Evolutionary conservation across 2,797 vertebrate genomes (phyloP).

Genomic region (Hippoglossus hippoglossus): DNA sequence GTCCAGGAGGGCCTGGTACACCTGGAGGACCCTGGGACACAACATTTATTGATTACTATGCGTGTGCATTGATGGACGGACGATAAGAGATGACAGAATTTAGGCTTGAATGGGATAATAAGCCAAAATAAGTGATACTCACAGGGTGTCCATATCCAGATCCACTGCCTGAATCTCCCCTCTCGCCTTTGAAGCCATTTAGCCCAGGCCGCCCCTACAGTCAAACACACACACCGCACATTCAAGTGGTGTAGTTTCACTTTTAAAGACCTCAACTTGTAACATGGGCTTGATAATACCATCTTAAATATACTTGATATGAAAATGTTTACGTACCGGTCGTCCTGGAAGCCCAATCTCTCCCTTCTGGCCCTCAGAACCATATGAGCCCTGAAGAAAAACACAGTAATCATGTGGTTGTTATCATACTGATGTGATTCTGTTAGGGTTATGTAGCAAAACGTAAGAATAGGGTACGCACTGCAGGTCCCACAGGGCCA

Average conservation of each 20-base stretch:
- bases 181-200: conserved; percentile 91
- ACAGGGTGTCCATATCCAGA: conserved; percentile 77
- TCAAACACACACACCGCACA: conserved; percentile 10
- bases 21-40: conserved; percentile 82
- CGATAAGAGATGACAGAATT: no score
- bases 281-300: neutral
- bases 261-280: neutral
- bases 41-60: neutral
- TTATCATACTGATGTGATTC: no score
- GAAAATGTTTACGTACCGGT: conserved; percentile 83
- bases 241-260: neutral
- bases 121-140: conserved; percentile 54
- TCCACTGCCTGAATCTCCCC: conserved; percentile 83
- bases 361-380: conserved; percentile 86
- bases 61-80: neutral
- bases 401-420: neutral
- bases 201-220: conserved; percentile 92
- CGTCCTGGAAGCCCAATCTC: conserved; percentile 94
- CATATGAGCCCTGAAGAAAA: conserved; percentile 71
- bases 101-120: neutral
- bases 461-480: conserved; percentile 45
- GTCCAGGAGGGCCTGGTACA: conserved; percentile 85
- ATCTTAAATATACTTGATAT: neutral
- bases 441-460: neutral
- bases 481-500: conserved; percentile 73